Evolutionary conservation across 1,140 invertebrate genomes (phyloP), one percentile per base, ranked within the genome.

Genomic region (Pachyrhynchus sulphureomaculatus): DNA sequence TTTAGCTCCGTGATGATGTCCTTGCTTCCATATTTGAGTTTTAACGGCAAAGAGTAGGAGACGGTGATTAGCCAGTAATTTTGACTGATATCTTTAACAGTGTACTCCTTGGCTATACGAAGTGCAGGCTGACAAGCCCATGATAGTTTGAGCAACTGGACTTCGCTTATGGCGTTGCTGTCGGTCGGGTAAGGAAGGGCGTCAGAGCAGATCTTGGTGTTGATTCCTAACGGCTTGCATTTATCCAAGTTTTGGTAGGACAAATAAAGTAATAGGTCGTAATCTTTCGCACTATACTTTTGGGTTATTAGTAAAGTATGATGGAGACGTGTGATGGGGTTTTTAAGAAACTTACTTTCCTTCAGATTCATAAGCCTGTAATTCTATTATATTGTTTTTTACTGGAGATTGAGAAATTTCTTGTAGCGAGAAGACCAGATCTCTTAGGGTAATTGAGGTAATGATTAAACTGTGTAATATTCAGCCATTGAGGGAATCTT

Each of bases 321-420:
- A 59, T 26, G 20, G 13, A 45, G 32, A 29, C 29, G 33, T 49
- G 44, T 49, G 8, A 55, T 13, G 56, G 41, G 20, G 54, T 62
- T 13, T 62, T 48, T 32, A 48, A 39, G 10, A 65, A 26, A 47
- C 62, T 56, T 15, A 65, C 45, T 26, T 65, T 23, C 15, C 13
- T 18, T 55, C 47, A 5, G 24, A 17, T 55, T 56, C 55, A 61
- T 49, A 64, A 13, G 61, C 55, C 17, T 67, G 17, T 15, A 64
- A 23, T 55, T 60, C 58, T 15, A 60, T 67, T 15, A 66, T 63
- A 52, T 56, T 66, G 15, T 59, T 49, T 42, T 42, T 58, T 9
- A 13, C 15, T 20, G 64, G 44, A 12, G 53, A 36, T 37, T 47
- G 36, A 20, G 64, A 58, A 20, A 66, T 62, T 51, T 37, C 6